Conservation (phyloP, 2,113 vertebrate species). For the Hippocampus comes region DNA sequence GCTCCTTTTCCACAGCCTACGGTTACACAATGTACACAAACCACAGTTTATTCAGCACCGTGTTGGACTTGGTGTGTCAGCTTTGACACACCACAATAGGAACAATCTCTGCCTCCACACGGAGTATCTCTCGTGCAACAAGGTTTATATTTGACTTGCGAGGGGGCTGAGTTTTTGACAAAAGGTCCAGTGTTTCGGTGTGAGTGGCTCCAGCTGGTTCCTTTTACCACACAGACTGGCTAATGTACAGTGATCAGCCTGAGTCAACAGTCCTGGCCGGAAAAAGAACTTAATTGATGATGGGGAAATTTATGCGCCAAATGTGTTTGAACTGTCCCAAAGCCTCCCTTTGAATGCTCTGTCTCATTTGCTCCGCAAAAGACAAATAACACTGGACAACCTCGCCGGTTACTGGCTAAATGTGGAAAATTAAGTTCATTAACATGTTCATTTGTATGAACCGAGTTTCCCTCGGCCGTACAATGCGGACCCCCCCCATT, state of each 20-base stretch:
- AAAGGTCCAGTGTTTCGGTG: conserved; percentile 69
- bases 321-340: conserved; percentile 53
- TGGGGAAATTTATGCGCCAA: conserved; percentile 49
- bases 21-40: conserved; percentile 72
- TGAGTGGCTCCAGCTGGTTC: conserved; percentile 71
- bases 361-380: conserved; percentile 40
- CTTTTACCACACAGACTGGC: conserved; percentile 64
- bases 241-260: conserved; percentile 71
- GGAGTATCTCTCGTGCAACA: conserved; percentile 61
- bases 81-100: conserved; percentile 65
- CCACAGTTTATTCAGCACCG: conserved; percentile 69
- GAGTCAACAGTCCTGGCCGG: conserved; percentile 68
- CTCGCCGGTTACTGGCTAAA: conserved; percentile 12
- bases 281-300: conserved; percentile 66
- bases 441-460: conserved; percentile 29
- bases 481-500: not conserved
- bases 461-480: conserved; percentile 15
- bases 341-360: conserved; percentile 48
- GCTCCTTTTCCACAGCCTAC: conserved; percentile 66
- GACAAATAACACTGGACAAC: conserved; percentile 38
- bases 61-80: conserved; percentile 60
- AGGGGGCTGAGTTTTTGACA: conserved; percentile 62
- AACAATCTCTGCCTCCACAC: conserved; percentile 64
- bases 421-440: conserved; percentile 32
- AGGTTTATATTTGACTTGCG: conserved; percentile 57